These are phyloP conservation scores for Pseudachorutes palmiensis DNA, from an alignment of 1,140 invertebrate genomes.

Conservation along the genomic window DNA sequence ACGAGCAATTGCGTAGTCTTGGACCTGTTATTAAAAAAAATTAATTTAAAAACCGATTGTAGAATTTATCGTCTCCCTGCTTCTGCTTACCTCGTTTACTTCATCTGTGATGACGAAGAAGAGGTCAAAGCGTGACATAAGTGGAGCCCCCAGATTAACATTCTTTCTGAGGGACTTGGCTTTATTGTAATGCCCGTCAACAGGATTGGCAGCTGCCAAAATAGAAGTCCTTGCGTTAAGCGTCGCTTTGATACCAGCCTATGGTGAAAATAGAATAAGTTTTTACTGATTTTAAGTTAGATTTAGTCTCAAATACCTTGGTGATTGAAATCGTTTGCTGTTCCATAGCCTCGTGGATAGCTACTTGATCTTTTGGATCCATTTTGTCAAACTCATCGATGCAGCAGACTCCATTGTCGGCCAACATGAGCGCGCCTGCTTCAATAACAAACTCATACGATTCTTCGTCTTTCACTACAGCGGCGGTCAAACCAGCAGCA, in stretches of 20 bases:
- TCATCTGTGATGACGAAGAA: constrained; percentile 98
- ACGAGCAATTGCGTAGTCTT: constrained; percentile 91
- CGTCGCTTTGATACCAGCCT: constrained; percentile 93
- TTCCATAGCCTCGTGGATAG: constrained; percentile 99
- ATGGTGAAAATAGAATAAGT: constrained; percentile 37
- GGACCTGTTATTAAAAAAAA: constrained; percentile 45
- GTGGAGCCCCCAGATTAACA: constrained; percentile 84
- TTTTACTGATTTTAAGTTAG: background rate
- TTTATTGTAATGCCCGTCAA: constrained; percentile 89
- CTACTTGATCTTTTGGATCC: constrained; percentile 94
- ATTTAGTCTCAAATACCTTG: constrained; percentile 53
- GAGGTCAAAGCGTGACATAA: constrained; percentile 98
- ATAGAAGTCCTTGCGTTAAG: constrained; percentile 97
- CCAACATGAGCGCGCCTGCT: constrained; percentile 97
- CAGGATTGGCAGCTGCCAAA: constrained; percentile 94
- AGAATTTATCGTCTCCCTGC: background rate
- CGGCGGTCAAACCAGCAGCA: constrained; percentile 95
- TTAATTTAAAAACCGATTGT: background rate
- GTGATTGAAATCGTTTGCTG: constrained; percentile 99
- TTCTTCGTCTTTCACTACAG: constrained; percentile 95
- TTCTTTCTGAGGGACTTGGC: constrained; percentile 93
- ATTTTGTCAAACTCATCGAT: constrained; percentile 99
- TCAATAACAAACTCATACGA: constrained; percentile 98
- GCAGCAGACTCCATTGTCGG: constrained; percentile 98
- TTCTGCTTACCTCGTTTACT: constrained; percentile 69